Percentiles rank a stretch among this genome's conserved stretches.
Conservation (phyloP, 2,113 vertebrate species). For the Barbus barbus region DNA sequence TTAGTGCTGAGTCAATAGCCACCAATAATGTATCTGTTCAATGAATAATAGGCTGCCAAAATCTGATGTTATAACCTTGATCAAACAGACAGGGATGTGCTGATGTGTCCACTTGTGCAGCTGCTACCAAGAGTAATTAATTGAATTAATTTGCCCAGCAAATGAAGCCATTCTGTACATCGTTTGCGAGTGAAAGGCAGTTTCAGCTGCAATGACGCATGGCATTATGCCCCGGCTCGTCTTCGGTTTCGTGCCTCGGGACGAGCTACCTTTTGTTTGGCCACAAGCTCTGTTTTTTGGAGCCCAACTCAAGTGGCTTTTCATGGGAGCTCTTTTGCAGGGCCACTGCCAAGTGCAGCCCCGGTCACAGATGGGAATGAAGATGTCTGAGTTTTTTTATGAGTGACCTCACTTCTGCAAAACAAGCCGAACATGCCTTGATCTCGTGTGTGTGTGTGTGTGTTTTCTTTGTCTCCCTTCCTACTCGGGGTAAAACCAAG, state of each 20-base stretch:
- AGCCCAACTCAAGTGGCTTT: constrained; percentile 38
- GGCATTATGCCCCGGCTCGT: constrained; percentile 7
- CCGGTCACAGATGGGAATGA: constrained; percentile 36
- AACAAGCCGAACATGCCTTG: constrained; percentile 33
- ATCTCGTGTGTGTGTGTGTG: neutral
- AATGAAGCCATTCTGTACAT: constrained; percentile 34
- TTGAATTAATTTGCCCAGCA: constrained; percentile 37
- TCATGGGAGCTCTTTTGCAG: constrained; percentile 4
- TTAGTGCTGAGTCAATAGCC: constrained; percentile 50
- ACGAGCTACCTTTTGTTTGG: constrained; percentile 16
- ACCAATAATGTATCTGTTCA: constrained; percentile 43
- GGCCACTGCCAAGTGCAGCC: constrained; percentile 19
- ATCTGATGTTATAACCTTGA: constrained; percentile 31
- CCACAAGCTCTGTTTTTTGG: neutral
- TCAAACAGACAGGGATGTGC: constrained; percentile 31
- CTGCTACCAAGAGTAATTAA: constrained; percentile 38
- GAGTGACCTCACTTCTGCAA: constrained; percentile 12
- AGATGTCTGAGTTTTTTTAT: constrained; percentile 22
- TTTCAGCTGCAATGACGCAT: neutral
- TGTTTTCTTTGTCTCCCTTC: neutral
- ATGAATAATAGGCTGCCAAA: constrained; percentile 46
- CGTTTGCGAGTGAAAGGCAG: constrained; percentile 1
- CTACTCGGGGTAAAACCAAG: constrained; percentile 29
- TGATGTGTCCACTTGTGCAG: constrained; percentile 37
- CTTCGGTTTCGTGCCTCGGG: neutral